These are phyloP conservation scores for Tachyglossus aculeatus DNA, from an alignment of 2,797 vertebrate genomes.

Conservation along the genomic window DNA sequence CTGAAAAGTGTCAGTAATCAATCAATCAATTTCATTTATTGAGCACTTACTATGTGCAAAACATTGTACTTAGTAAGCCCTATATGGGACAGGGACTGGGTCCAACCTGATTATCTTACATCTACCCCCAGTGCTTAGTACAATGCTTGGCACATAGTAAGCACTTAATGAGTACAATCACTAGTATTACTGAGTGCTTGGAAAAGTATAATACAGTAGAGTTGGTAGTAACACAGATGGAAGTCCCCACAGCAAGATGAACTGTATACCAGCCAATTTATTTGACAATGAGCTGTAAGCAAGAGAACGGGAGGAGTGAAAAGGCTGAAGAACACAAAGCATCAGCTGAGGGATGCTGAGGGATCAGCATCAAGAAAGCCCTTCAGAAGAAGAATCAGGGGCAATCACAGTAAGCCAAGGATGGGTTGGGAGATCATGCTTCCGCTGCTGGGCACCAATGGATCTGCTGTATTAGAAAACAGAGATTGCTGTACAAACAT, in stretches of 20 bases:
- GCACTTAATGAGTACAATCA: too few relatives aligned
- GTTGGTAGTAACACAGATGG: constrained; percentile 1
- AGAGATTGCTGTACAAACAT: neutral
- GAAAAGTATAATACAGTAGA: too few relatives aligned
- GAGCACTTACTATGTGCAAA: too few relatives aligned
- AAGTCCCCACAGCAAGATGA: neutral
- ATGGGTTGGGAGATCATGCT: neutral
- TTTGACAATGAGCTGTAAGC: neutral
- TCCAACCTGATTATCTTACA: too few relatives aligned
- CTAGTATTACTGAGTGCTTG: too few relatives aligned
- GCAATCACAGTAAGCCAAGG: neutral
- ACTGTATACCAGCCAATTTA: neutral
- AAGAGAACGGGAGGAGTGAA: neutral
- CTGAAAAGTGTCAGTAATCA: neutral
- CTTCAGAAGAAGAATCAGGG: neutral
- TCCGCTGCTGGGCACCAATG: neutral
- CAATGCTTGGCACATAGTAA: too few relatives aligned
- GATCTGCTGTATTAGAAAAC: neutral
- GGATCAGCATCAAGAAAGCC: neutral
- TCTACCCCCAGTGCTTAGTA: too few relatives aligned
- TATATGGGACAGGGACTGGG: too few relatives aligned
- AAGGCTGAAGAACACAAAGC: neutral
- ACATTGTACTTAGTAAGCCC: too few relatives aligned
- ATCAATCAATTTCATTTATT: too few relatives aligned
- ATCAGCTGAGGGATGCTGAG: neutral